A percentile compares a stretch with the other conserved stretches of the same genome.
phyloP scores from a whole-genome alignment of 1,140 invertebrate species.

The Pogonomyrmex barbatus region DNA sequence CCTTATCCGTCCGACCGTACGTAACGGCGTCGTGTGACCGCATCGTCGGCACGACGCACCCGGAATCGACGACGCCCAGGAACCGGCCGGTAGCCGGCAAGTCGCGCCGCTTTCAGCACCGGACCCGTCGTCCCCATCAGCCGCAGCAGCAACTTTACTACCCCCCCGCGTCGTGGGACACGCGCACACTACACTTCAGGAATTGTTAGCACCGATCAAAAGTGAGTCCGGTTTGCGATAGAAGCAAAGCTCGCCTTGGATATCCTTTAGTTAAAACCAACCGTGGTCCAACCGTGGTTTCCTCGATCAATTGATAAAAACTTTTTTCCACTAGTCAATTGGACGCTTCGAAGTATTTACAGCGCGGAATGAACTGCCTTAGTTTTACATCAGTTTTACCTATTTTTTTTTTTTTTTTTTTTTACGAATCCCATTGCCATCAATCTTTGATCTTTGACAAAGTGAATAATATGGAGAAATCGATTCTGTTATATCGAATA shows the following conservation, averaged over 20 bases:
- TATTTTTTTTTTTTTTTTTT: background rate
- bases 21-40: conserved; percentile 78
- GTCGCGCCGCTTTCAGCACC: conserved; percentile 68
- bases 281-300: no score
- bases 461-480: background rate
- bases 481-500: background rate
- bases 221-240: conserved; percentile 66
- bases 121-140: conserved; percentile 71
- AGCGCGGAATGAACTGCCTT: no score
- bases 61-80: conserved; percentile 72
- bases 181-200: conserved; percentile 83
- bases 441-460: background rate
- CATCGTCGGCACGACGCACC: conserved; percentile 72
- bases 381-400: background rate
- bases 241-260: background rate
- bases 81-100: conserved; percentile 71
- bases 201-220: conserved; percentile 86
- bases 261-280: no score
- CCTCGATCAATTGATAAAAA: no score
- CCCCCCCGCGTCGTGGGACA: conserved; percentile 78
- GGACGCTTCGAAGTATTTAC: no score
- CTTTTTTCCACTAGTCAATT: no score
- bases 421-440: background rate
- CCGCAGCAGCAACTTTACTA: conserved; percentile 73
- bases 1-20: conserved; percentile 85